Conservation (phyloP, 2,113 vertebrate genomes). For the Coptodon bakossiorum region DNA sequence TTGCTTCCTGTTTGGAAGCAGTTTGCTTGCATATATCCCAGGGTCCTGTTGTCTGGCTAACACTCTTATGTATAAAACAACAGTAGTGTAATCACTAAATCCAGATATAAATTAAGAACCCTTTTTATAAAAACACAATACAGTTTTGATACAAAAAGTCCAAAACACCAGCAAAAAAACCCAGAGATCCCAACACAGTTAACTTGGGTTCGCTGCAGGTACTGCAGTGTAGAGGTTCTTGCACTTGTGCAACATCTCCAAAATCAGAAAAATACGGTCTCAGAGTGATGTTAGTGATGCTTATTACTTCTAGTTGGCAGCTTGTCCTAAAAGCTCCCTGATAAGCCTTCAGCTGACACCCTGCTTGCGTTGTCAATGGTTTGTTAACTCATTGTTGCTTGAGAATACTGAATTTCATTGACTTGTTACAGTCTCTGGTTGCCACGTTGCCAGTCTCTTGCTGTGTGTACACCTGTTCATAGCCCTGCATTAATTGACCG, state of each 20-base stretch:
- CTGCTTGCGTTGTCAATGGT: background rate
- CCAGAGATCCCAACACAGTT: background rate
- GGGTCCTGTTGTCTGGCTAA: background rate
- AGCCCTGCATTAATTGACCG: background rate
- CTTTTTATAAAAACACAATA: background rate
- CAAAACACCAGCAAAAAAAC: background rate
- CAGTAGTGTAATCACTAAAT: background rate
- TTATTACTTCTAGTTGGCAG: background rate
- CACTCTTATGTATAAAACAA: background rate
- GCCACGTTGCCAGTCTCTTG: background rate
- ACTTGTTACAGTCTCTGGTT: background rate
- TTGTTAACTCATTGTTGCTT: background rate
- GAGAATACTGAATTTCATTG: background rate
- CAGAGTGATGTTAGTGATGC: background rate
- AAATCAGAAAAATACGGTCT: background rate
- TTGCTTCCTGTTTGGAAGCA: background rate
- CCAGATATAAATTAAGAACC: background rate
- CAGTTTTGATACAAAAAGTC: background rate
- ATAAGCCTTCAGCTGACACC: background rate
- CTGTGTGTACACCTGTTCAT: background rate
- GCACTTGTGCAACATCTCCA: background rate
- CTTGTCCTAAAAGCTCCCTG: background rate
- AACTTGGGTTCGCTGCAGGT: background rate
- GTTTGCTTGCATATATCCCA: background rate
- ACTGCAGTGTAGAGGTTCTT: background rate